Conservation (phyloP, 2,888 invertebrate genomes). For the Tenthredo livida region DNA sequence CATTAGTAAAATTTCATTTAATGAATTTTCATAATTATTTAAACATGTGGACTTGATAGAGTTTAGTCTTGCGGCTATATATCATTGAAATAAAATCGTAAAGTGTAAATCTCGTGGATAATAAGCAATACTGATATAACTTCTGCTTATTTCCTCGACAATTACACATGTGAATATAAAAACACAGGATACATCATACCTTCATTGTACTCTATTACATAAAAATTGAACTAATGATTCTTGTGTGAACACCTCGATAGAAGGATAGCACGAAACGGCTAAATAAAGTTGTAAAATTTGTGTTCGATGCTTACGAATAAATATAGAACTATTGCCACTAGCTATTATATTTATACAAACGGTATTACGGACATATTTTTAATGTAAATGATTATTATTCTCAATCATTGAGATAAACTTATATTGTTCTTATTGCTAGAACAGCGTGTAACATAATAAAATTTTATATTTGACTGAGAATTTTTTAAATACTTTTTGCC, state of each 20-base stretch:
- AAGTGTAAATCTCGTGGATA: background rate
- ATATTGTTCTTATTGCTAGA: slow-evolving; percentile 28
- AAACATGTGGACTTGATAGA: background rate
- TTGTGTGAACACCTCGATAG: background rate
- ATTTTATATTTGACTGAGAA: slow-evolving; percentile 33
- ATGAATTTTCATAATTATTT: background rate
- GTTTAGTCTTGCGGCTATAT: background rate
- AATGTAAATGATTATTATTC: slow-evolving; percentile 25
- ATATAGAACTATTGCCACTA: slow-evolving; percentile 37
- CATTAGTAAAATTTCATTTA: background rate
- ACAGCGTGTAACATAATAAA: slow-evolving; percentile 30
- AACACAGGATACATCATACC: background rate
- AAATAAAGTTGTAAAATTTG: slow-evolving; percentile 12
- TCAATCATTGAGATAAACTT: slow-evolving; percentile 30
- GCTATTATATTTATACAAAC: slow-evolving; percentile 28
- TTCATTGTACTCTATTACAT: background rate
- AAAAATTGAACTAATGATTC: slow-evolving; percentile 10
- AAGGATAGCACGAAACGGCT: background rate
- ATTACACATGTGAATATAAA: background rate
- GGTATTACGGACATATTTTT: slow-evolving; percentile 33
- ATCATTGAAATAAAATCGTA: background rate
- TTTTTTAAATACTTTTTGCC: slow-evolving; percentile 9
- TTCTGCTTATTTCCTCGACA: slow-evolving; percentile 24
- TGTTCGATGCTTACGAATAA: slow-evolving; percentile 38
- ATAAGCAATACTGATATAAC: background rate